Conservation (phyloP, 2,113 vertebrate genomes). For the Macheiramphus alcinus region DNA sequence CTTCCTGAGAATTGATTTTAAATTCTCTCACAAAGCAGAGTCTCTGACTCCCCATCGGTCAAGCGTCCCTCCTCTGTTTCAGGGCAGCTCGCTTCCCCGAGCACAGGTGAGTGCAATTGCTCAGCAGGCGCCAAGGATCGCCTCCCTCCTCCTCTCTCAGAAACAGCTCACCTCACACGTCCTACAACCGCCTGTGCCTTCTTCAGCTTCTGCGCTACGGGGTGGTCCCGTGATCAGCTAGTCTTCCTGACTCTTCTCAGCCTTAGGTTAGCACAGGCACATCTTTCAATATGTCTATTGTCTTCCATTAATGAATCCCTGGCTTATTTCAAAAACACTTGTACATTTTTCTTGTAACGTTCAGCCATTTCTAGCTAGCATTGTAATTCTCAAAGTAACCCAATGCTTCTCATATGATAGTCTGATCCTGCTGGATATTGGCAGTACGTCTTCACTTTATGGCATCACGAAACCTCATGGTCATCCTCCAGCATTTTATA, state of each 20-base stretch:
- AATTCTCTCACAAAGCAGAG: neutral
- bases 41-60: neutral
- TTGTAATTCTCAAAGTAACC: neutral
- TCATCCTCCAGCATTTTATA: neutral
- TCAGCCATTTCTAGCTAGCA: neutral
- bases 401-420: neutral
- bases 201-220: neutral
- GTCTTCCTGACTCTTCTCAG: neutral
- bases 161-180: neutral
- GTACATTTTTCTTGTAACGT: neutral
- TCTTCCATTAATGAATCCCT: neutral
- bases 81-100: neutral
- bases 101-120: neutral
- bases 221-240: neutral
- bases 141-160: neutral
- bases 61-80: neutral
- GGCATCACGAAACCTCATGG: neutral
- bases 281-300: neutral
- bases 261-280: neutral
- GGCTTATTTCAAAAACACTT: neutral
- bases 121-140: neutral
- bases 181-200: neutral
- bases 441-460: neutral
- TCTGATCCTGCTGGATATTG: neutral
- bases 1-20: neutral